Percentiles rank a stretch among this genome's conserved stretches.
Evolutionary conservation across 35 echinoderm and acorn worm genomes (phyloP).

Genomic region (Diadema setosum): DNA sequence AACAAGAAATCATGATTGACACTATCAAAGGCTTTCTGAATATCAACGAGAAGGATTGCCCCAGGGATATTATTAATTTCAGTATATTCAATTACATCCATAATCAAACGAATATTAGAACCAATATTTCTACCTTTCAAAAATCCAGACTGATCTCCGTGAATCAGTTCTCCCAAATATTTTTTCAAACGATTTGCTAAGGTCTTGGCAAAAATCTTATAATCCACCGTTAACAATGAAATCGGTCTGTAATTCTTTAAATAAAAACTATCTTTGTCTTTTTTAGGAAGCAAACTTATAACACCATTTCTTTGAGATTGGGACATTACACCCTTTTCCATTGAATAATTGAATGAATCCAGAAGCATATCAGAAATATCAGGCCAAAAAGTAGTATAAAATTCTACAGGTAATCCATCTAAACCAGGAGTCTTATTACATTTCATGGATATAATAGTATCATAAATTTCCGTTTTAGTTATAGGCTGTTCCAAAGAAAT

Average conservation of each 20-base stretch:
- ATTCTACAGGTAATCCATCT: not conserved
- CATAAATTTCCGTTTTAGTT: not conserved
- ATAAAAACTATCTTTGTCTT: constrained; percentile 3
- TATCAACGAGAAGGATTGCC: not conserved
- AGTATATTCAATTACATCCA: not conserved
- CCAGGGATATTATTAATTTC: not conserved
- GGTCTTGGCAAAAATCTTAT: not conserved
- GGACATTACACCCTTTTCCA: not conserved
- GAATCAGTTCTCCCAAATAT: not conserved
- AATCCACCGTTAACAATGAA: not conserved
- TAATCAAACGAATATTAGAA: not conserved
- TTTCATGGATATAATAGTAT: constrained; percentile 1
- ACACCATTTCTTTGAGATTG: constrained; percentile 22
- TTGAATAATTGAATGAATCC: not conserved
- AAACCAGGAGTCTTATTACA: not conserved
- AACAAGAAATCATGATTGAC: not conserved
- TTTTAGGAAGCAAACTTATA: constrained; percentile 18
- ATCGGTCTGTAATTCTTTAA: not conserved
- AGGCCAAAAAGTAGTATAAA: not conserved
- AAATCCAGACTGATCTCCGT: not conserved
- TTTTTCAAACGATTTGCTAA: not conserved
- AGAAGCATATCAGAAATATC: constrained; percentile 12
- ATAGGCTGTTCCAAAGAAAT: not conserved
- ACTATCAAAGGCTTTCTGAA: not conserved
- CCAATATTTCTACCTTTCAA: not conserved